These are phyloP conservation scores for Conus ventricosus DNA, from an alignment of 1,140 invertebrate genomes.

Conservation along the genomic window DNA sequence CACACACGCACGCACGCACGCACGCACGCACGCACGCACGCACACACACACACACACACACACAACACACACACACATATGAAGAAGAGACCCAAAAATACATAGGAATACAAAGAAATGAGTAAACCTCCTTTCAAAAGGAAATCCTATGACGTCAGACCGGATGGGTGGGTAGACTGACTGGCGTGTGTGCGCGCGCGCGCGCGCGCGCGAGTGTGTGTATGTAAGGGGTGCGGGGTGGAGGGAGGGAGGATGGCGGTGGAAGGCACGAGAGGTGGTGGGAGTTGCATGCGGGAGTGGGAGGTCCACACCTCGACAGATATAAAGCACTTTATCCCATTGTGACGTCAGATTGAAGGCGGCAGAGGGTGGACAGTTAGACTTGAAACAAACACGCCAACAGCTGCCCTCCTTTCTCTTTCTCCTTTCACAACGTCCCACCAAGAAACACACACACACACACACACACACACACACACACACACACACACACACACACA, in stretches of 20 bases:
- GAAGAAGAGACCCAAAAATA: background rate
- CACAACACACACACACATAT: background rate
- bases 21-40: background rate
- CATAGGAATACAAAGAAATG: too few relatives aligned
- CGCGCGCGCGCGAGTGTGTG: background rate
- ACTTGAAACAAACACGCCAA: too few relatives aligned
- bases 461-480: background rate
- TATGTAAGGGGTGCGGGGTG: background rate
- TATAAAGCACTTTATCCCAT: too few relatives aligned
- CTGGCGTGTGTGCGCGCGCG: too few relatives aligned
- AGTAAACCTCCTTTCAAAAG: too few relatives aligned
- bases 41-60: conserved; percentile 23
- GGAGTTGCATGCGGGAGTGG: background rate
- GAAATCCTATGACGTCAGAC: too few relatives aligned
- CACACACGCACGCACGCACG: conserved; percentile 26
- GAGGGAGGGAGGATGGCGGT: background rate
- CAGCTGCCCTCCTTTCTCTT: too few relatives aligned
- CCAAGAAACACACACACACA: background rate
- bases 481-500: background rate
- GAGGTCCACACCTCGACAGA: background rate
- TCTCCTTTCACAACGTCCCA: background rate
- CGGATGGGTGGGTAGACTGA: too few relatives aligned
- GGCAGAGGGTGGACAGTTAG: too few relatives aligned
- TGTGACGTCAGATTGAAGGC: too few relatives aligned
- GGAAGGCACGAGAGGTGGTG: background rate